Evolutionary conservation across 2,113 vertebrate species (phyloP).

Genomic region (Mesoclemmys tuberculata): DNA sequence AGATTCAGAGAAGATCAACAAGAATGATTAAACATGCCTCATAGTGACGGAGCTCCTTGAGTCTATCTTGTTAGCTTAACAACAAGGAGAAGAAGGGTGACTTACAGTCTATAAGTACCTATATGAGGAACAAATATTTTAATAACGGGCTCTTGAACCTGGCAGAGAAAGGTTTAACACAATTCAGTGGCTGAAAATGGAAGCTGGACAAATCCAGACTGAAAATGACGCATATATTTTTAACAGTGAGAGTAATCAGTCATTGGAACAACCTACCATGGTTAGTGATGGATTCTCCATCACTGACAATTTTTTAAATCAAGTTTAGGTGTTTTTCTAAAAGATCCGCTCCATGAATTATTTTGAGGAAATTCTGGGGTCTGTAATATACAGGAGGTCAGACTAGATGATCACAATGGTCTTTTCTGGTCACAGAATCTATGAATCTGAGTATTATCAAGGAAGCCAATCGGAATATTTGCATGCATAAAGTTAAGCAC

Average conservation of each 20-base stretch:
- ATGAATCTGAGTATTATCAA: accelerated
- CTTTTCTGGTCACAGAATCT: background rate
- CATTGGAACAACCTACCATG: background rate
- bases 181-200: background rate
- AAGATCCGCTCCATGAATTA: background rate
- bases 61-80: background rate
- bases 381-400: background rate
- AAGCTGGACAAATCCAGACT: background rate
- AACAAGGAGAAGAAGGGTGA: background rate
- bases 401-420: background rate
- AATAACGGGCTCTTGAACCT: background rate
- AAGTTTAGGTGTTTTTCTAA: background rate
- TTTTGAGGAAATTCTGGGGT: background rate
- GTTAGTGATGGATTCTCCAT: background rate
- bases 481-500: accelerated
- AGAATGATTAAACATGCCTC: background rate
- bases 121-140: background rate
- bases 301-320: background rate
- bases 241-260: background rate
- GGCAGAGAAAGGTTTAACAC: background rate
- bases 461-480: accelerated
- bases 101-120: background rate
- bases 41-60: background rate
- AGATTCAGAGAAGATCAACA: background rate
- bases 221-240: background rate